Conservation (phyloP, 2,888 invertebrate species). For the Papilio elwesi region DNA sequence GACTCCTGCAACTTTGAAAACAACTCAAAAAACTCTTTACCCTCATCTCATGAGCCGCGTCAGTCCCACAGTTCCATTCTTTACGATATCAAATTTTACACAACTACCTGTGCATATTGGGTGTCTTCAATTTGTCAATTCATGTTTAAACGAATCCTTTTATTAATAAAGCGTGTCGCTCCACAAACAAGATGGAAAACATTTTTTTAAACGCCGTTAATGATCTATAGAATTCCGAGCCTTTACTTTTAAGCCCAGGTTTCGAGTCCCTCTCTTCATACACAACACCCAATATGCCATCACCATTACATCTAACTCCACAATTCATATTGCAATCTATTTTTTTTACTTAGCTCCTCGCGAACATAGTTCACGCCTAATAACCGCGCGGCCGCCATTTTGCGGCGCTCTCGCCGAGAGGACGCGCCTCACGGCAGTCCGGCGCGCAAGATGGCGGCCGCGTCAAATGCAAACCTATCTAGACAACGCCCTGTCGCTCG, state of each 20-base stretch:
- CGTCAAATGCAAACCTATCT: slow-evolving; percentile 72
- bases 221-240: slow-evolving; percentile 4
- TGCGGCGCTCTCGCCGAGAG: slow-evolving; percentile 32
- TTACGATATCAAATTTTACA: slow-evolving; percentile 69
- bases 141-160: not conserved
- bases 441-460: slow-evolving; percentile 49
- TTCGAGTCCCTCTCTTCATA: slow-evolving; percentile 62
- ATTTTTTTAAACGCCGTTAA: not conserved
- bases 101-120: slow-evolving; percentile 65
- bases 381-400: slow-evolving; percentile 53
- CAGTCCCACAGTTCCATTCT: slow-evolving; percentile 73
- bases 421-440: slow-evolving; percentile 32
- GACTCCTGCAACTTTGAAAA: slow-evolving; percentile 68
- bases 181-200: slow-evolving; percentile 22
- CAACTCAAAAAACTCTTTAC: slow-evolving; percentile 65
- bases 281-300: slow-evolving; percentile 81
- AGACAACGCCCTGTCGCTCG: slow-evolving; percentile 76
- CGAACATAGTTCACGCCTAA: slow-evolving; percentile 64
- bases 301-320: slow-evolving; percentile 68
- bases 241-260: not conserved
- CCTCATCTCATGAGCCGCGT: slow-evolving; percentile 80
- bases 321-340: slow-evolving; percentile 78
- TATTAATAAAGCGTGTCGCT: slow-evolving; percentile 7
- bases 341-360: slow-evolving; percentile 73
- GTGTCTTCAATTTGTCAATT: slow-evolving; percentile 45